Conservation (phyloP, 2,888 invertebrate species). For the Hirtodrosophila confusa region DNA sequence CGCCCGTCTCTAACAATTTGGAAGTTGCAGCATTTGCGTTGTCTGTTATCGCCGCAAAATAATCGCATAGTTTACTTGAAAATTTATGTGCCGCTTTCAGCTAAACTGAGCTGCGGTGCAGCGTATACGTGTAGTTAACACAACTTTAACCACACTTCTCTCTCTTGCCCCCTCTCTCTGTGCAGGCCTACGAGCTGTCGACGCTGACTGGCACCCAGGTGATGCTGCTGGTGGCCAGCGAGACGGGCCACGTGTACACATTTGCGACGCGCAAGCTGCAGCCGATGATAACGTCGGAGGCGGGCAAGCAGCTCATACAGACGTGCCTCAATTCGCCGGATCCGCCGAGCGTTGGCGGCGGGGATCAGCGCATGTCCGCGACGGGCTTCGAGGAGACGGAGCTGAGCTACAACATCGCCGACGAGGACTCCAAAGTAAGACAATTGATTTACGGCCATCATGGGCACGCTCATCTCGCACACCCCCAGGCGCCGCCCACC, state of each 20-base stretch:
- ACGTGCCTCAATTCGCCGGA: constrained; percentile 99
- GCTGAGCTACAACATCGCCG: constrained; percentile 97
- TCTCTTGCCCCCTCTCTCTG: constrained; percentile 60
- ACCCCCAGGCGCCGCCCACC: constrained; percentile 86
- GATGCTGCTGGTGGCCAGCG: constrained; percentile 99
- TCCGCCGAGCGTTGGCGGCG: constrained; percentile 89
- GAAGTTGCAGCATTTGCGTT: constrained; percentile 14
- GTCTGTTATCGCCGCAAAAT: constrained; percentile 57
- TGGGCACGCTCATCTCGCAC: constrained; percentile 88
- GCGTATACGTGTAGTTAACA: constrained; percentile 47
- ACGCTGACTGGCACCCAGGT: constrained; percentile 99
- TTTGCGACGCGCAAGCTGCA: constrained; percentile 99
- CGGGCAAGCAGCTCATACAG: constrained; percentile 98
- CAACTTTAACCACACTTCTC: constrained; percentile 21
- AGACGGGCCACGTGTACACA: constrained; percentile 99
- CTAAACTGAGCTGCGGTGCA: constrained; percentile 22
- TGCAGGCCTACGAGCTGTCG: constrained; percentile 99
- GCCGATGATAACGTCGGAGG: constrained; percentile 99
- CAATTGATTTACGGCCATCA: constrained; percentile 94
- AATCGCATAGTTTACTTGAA: constrained; percentile 73
- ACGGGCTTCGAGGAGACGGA: constrained; percentile 99
- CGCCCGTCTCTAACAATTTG: constrained; percentile 21
- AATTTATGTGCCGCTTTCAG: constrained; percentile 72
- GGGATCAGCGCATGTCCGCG: constrained; percentile 98
- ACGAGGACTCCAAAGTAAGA: constrained; percentile 98